These are phyloP conservation scores for Dasypogon diadema DNA, from an alignment of 2,888 invertebrate species.

Conservation along the genomic window DNA sequence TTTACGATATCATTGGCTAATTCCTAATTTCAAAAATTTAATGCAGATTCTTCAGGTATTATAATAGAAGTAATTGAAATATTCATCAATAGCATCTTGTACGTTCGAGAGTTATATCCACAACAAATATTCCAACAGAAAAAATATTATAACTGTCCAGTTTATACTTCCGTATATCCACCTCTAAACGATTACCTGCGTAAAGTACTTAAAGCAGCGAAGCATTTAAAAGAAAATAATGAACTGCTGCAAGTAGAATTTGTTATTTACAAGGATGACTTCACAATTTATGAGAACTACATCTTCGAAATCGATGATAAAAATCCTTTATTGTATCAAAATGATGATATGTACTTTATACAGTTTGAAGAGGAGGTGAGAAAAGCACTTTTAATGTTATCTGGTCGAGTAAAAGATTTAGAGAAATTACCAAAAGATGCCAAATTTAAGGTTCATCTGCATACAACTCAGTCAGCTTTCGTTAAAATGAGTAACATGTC, in stretches of 20 bases:
- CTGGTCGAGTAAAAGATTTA: constrained; percentile 62
- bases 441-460: constrained; percentile 63
- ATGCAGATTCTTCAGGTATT: constrained; percentile 59
- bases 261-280: constrained; percentile 60
- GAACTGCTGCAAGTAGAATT: constrained; percentile 62
- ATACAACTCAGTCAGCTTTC: constrained; percentile 64
- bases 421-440: constrained; percentile 60
- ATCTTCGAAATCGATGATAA: constrained; percentile 57
- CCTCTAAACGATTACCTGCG: constrained; percentile 63
- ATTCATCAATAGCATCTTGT: constrained; percentile 64
- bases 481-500: constrained; percentile 62
- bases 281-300: constrained; percentile 57
- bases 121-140: constrained; percentile 64
- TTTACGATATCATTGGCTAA: no score
- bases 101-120: constrained; percentile 65
- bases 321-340: not conserved
- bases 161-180: constrained; percentile 64
- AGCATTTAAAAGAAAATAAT: constrained; percentile 59
- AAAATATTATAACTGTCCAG: constrained; percentile 64
- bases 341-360: constrained; percentile 62
- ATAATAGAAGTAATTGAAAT: constrained; percentile 65
- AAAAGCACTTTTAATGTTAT: constrained; percentile 61
- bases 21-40: no score
- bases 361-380: constrained; percentile 65
- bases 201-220: constrained; percentile 61